Conservation (phyloP, 1,140 invertebrate genomes). For the Amphibalanus amphitrite region DNA sequence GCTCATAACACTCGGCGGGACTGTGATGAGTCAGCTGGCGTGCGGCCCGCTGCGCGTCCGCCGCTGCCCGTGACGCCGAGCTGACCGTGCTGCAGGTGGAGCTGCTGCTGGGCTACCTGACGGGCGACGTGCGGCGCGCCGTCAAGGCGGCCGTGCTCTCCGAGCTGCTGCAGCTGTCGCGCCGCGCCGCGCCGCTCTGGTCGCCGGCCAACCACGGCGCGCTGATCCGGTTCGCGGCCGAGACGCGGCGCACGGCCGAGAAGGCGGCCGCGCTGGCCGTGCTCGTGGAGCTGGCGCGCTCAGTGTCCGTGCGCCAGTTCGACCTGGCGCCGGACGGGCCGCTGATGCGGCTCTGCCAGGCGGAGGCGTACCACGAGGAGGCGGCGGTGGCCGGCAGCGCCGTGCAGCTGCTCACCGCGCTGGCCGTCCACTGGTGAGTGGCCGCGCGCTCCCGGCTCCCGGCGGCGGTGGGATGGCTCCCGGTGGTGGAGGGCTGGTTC, state of each 20-base stretch:
- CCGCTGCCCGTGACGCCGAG: too few species aligned
- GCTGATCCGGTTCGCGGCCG: slow-evolving; percentile 33
- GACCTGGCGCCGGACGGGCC: neutral
- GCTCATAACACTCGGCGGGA: too few species aligned
- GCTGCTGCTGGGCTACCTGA: slow-evolving; percentile 28
- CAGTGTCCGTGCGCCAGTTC: neutral
- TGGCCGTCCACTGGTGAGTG: too few species aligned
- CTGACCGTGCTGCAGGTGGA: slow-evolving; percentile 15
- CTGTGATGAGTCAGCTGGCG: too few species aligned
- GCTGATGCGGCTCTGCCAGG: neutral
- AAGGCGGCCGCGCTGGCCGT: neutral
- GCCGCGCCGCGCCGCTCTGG: slow-evolving; percentile 59
- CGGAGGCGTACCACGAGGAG: neutral
- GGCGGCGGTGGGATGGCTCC: too few species aligned
- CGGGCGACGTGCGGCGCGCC: slow-evolving; percentile 26
- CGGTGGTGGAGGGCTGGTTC: too few species aligned
- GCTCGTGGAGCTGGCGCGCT: neutral
- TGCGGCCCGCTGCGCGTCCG: too few species aligned
- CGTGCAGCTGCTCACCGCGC: neutral
- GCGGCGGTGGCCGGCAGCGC: neutral
- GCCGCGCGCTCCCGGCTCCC: too few species aligned
- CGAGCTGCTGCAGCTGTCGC: slow-evolving; percentile 29
- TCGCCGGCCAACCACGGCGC: slow-evolving; percentile 44
- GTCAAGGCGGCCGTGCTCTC: slow-evolving; percentile 28
- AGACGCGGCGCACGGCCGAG: neutral